phyloP scores from a whole-genome alignment of 1,140 invertebrate genomes.

The Leptonema lineaticorne region DNA sequence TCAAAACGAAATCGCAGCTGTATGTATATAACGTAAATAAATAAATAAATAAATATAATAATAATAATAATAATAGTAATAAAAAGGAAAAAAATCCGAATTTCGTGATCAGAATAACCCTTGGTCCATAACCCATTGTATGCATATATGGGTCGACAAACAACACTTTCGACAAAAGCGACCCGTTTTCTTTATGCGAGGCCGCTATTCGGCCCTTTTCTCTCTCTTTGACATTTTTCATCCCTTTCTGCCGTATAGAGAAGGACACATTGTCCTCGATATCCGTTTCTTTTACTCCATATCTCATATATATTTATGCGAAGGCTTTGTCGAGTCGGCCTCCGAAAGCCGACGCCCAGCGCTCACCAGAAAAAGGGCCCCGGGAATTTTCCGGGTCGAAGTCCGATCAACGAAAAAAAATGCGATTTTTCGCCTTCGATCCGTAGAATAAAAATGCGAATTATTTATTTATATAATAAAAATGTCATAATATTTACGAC shows the following conservation, averaged over 20 bases:
- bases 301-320: slow-evolving; percentile 1
- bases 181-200: slow-evolving; percentile 21
- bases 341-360: slow-evolving; percentile 2
- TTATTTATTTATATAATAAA: too few species aligned
- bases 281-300: too few species aligned
- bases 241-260: too few species aligned
- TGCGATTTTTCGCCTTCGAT: background rate
- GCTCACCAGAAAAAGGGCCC: background rate
- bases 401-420: background rate
- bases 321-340: background rate
- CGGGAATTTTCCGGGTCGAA: slow-evolving; percentile 10
- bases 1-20: too few species aligned
- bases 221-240: too few species aligned
- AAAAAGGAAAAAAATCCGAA: slow-evolving; percentile 4
- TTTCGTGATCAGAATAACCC: slow-evolving; percentile 23
- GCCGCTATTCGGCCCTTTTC: slow-evolving; percentile 4
- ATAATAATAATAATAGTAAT: too few species aligned
- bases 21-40: too few species aligned
- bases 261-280: too few species aligned
- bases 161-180: slow-evolving; percentile 32
- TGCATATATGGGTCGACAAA: slow-evolving; percentile 35
- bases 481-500: too few species aligned
- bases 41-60: too few species aligned
- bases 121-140: slow-evolving; percentile 31
- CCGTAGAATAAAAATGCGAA: too few species aligned